These are phyloP conservation scores for Sebastes ruberrimus DNA, from an alignment of 2,797 vertebrate species.

Conservation along the genomic window DNA sequence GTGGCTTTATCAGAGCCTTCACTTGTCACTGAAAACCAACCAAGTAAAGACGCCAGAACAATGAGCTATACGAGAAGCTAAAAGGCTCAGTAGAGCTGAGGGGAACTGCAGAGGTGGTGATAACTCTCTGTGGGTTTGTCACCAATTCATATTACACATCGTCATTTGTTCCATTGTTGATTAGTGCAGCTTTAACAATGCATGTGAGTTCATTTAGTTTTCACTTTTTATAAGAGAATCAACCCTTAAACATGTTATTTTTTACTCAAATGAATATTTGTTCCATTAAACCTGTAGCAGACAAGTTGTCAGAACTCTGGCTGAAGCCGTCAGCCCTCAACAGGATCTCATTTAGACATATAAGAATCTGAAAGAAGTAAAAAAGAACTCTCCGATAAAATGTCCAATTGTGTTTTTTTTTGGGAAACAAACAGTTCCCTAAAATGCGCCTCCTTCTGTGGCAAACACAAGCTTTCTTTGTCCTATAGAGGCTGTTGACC, in stretches of 20 bases:
- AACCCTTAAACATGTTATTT: no score
- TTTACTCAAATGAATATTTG: neutral
- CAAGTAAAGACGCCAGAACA: no score
- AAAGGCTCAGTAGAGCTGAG: no score
- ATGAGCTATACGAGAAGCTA: no score
- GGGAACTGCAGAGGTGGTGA: no score
- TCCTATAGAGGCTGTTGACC: conserved; percentile 36
- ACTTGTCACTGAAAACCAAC: no score
- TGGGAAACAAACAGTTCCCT: conserved; percentile 13
- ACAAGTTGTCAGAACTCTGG: neutral
- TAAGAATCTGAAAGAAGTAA: neutral
- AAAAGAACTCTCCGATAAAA: conserved; percentile 30
- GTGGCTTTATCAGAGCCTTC: accelerated
- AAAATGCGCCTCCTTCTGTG: conserved; percentile 36
- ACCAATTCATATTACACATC: neutral
- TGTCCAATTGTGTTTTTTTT: conserved; percentile 30
- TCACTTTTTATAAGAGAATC: neutral
- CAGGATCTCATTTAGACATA: neutral
- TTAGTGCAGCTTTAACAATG: neutral
- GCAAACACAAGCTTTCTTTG: conserved; percentile 64
- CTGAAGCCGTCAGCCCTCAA: neutral
- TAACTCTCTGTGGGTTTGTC: neutral
- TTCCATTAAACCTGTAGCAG: neutral
- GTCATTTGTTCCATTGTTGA: neutral
- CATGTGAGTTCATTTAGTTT: no score